These are phyloP conservation scores for Amiota mariae DNA, from an alignment of 2,888 invertebrate genomes.

Conservation along the genomic window DNA sequence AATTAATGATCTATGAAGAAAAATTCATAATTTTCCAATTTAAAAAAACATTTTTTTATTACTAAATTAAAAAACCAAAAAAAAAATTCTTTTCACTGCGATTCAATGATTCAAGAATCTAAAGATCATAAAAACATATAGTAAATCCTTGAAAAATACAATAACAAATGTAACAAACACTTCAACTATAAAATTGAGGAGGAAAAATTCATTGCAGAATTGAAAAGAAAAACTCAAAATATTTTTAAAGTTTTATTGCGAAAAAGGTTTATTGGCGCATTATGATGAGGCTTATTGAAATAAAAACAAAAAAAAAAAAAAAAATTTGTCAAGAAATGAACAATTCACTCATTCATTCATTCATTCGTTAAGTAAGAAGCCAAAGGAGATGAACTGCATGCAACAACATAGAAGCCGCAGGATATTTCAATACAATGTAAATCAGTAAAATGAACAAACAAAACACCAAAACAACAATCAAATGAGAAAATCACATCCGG, in stretches of 20 bases:
- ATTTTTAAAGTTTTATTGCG: constrained; percentile 22
- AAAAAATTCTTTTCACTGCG: no score
- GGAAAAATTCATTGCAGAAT: constrained; percentile 6
- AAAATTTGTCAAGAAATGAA: constrained; percentile 3
- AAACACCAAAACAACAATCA: constrained; percentile 57
- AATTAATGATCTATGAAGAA: constrained; percentile 61
- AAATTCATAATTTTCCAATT: background rate
- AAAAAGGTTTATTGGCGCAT: constrained; percentile 52
- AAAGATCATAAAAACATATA: no score
- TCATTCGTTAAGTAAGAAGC: constrained; percentile 51
- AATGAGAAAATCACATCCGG: constrained; percentile 72
- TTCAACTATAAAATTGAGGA: background rate
- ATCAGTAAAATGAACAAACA: constrained; percentile 36
- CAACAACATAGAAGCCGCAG: constrained; percentile 39
- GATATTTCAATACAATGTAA: constrained; percentile 32
- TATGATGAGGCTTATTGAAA: constrained; percentile 36
- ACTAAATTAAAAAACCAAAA: no score
- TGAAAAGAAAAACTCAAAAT: background rate
- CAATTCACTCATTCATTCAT: constrained; percentile 16
- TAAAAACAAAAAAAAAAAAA: constrained; percentile 26
- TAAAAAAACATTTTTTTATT: background rate
- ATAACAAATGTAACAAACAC: no score
- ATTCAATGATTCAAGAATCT: no score
- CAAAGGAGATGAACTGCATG: constrained; percentile 54
- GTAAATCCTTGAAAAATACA: background rate